Evolutionary conservation across 2,797 vertebrate species (phyloP), one percentile per base, ranked within the genome.

Genomic region (Hydrocynus forskahlii): DNA sequence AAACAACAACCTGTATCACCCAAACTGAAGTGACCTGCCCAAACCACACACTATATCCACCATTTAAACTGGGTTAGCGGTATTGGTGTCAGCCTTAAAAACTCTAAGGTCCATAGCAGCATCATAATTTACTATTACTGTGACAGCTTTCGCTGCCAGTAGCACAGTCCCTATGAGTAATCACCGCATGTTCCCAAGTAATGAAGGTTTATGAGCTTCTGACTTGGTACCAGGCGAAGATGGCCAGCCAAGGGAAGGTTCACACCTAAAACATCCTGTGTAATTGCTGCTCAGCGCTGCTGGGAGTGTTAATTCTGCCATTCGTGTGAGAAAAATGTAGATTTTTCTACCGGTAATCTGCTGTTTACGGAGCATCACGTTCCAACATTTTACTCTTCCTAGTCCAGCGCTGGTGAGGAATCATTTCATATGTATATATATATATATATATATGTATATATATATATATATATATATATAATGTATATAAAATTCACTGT

Each of bases 181-280:
- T 59, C 35, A 29, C 29, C 71, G 29, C 54, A 55, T 74, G 54
- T 59, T 74, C 79, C 52, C 29, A 54, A 17, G 4, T 60, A 68
- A 75, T 45, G 57, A 75, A 75, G 73, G 52, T 35, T 79, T 73
- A 67, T 80, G 71, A n/a, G 55, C 19, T 80, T 57, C 79, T 80
- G 50, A 75, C 52, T 80, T 75, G 5, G 52, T 16, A 67, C 35
- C 23, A 54, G 38, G 63, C 52, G 13, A 43, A 40, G 21, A 54
- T 64, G 60, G 55, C 17, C 52, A 29, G 59, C 50, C n/a, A 13
- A 19, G 19, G 19, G 10, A 55, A 14, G 23, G 50, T 23, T 38
- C 29, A 9, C 48, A 19, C 16, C 50, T 72, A 17, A 54, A 52
- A 43, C 71, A n/a, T 54, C 16, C 19, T 59, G 54, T 59, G 40